These are phyloP conservation scores for Tenthredo notha DNA, from an alignment of 2,888 invertebrate species.

Conservation along the genomic window DNA sequence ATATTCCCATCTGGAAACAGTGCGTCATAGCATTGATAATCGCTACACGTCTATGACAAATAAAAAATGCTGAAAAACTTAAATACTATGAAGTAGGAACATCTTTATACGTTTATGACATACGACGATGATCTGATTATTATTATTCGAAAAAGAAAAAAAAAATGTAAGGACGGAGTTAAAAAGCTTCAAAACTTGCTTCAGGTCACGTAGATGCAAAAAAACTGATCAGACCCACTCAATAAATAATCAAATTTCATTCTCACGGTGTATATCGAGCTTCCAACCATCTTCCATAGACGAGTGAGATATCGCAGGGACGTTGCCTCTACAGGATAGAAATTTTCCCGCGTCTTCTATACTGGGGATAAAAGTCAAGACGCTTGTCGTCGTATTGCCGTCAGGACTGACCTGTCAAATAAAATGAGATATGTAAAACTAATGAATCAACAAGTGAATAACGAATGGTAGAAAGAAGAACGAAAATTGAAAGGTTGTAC, in stretches of 20 bases:
- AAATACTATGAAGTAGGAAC: not conserved
- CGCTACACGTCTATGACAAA: not conserved
- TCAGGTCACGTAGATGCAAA: not conserved
- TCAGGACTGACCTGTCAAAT: slow-evolving; percentile 82
- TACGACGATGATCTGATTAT: not conserved
- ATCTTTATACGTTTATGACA: not conserved
- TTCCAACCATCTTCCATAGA: slow-evolving; percentile 90
- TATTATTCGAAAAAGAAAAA: not conserved
- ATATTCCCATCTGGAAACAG: not conserved
- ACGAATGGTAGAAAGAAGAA: not conserved
- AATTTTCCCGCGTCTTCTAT: slow-evolving; percentile 90
- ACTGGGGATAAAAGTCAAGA: slow-evolving; percentile 87
- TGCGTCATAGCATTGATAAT: not conserved
- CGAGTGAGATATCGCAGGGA: slow-evolving; percentile 87
- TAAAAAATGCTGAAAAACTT: not conserved
- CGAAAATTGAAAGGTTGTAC: not conserved
- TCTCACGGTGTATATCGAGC: slow-evolving; percentile 92
- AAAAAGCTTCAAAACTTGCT: not conserved
- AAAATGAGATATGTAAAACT: slow-evolving; percentile 62
- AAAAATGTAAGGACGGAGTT: not conserved
- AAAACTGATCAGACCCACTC: not conserved
- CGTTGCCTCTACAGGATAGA: slow-evolving; percentile 89
- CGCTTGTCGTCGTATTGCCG: slow-evolving; percentile 88
- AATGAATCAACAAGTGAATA: not conserved
- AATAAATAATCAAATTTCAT: slow-evolving; percentile 55